Evolutionary conservation across 2,888 invertebrate species (phyloP).

Genomic region (Drosophila conformis): DNA sequence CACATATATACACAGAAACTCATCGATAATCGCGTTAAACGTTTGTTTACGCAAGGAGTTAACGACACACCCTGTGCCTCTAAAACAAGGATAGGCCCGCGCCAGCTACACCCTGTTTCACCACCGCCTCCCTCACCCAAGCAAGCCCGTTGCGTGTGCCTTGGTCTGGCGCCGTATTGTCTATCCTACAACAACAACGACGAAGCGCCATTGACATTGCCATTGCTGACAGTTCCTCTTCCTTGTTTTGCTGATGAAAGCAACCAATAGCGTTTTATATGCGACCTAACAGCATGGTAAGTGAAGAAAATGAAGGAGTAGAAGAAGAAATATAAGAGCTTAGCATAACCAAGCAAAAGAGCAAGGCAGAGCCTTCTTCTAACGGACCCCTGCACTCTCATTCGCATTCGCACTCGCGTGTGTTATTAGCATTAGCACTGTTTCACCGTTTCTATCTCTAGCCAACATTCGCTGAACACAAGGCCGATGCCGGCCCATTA

Average conservation of each 20-base stretch:
- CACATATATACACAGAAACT: neutral
- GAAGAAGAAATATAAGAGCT: neutral
- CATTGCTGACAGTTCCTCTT: constrained; percentile 43
- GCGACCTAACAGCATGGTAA: constrained; percentile 57
- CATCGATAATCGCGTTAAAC: constrained; percentile 50
- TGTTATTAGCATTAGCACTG: constrained; percentile 34
- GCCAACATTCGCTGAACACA: constrained; percentile 43
- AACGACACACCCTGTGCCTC: constrained; percentile 48
- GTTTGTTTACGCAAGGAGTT: constrained; percentile 48
- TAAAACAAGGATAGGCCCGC: constrained; percentile 30
- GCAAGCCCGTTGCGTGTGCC: constrained; percentile 29
- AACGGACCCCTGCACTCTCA: constrained; percentile 43
- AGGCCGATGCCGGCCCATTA: constrained; percentile 47
- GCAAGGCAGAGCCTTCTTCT: constrained; percentile 36
- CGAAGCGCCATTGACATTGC: constrained; percentile 46
- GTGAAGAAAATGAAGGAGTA: constrained; percentile 15
- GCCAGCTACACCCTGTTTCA: constrained; percentile 6
- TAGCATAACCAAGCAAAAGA: neutral
- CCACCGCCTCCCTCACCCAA: neutral
- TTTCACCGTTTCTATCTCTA: constrained; percentile 35
- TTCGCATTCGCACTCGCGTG: constrained; percentile 9
- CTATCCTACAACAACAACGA: constrained; percentile 34
- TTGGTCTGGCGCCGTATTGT: constrained; percentile 37
- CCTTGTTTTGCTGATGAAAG: constrained; percentile 38
- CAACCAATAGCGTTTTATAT: constrained; percentile 32